Evolutionary conservation across 2,797 vertebrate genomes (phyloP).

Genomic region (Sphenodon punctatus): DNA sequence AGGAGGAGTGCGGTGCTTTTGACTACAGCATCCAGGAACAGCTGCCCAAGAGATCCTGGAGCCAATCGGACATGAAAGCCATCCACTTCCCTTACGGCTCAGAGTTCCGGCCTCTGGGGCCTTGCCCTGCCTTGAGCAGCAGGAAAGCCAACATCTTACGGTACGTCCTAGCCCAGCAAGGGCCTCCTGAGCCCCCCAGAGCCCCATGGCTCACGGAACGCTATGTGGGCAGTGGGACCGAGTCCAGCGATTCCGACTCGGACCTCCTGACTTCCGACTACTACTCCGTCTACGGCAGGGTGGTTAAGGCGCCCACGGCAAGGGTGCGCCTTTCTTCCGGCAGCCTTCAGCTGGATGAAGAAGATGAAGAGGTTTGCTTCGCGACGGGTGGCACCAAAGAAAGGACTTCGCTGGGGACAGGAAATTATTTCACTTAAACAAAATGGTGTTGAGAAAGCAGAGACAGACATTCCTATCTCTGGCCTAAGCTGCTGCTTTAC

Average conservation of each 20-base stretch:
- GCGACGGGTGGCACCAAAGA: conserved; percentile 15
- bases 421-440: conserved; percentile 72
- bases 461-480: no score
- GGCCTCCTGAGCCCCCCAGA: conserved; percentile 58
- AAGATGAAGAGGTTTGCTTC: conserved; percentile 78
- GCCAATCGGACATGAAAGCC: conserved; percentile 89
- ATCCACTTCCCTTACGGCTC: conserved; percentile 80
- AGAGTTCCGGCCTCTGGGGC: conserved; percentile 90
- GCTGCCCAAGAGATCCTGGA: conserved; percentile 83
- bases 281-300: conserved; percentile 79
- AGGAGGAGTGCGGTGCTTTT: conserved; percentile 34
- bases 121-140: conserved; percentile 86
- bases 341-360: conserved; percentile 91
- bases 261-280: conserved; percentile 87
- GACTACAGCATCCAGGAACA: conserved; percentile 54
- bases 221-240: conserved; percentile 73
- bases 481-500: no score
- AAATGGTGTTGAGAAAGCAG: no score
- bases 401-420: conserved; percentile 37
- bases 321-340: conserved; percentile 89
- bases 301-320: conserved; percentile 76
- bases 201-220: conserved; percentile 71
- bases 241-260: conserved; percentile 90
- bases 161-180: conserved; percentile 60
- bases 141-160: conserved; percentile 57